phyloP scores from a whole-genome alignment of 2,797 vertebrate species.

The Poliocrania exsul region DNA sequence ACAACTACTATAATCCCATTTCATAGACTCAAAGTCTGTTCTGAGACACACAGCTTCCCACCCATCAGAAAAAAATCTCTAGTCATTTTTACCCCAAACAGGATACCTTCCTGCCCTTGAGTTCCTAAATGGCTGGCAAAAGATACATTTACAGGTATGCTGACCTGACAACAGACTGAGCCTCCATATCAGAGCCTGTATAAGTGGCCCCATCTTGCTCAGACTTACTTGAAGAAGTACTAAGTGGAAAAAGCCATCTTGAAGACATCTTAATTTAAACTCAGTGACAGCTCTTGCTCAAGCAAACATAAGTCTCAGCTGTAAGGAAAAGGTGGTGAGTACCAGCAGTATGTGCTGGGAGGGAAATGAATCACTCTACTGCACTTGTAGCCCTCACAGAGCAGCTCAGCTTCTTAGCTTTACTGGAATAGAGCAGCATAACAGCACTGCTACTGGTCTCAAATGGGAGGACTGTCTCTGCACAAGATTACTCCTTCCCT shows the following conservation, averaged over 20 bases:
- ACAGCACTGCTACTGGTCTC: neutral
- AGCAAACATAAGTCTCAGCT: neutral
- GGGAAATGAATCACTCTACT: neutral
- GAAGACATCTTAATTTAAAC: neutral
- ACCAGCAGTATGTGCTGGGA: no score
- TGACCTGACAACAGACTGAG: neutral
- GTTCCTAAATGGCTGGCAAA: neutral
- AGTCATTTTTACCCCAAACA: neutral
- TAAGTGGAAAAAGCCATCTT: neutral
- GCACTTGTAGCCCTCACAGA: neutral
- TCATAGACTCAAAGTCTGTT: neutral
- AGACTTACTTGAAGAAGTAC: neutral
- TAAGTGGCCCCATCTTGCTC: fast-evolving
- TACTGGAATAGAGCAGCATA: neutral
- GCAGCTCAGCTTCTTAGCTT: neutral
- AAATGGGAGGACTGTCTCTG: neutral
- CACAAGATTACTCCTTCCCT: neutral
- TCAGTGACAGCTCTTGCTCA: neutral
- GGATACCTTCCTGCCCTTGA: neutral
- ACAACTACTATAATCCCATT: neutral
- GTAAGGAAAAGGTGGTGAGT: neutral
- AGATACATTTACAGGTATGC: neutral
- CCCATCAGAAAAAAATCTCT: neutral
- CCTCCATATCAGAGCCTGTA: neutral
- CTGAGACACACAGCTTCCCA: neutral